phyloP scores from a whole-genome alignment of 2,888 invertebrate genomes.

The Chymomyza fuscimana region DNA sequence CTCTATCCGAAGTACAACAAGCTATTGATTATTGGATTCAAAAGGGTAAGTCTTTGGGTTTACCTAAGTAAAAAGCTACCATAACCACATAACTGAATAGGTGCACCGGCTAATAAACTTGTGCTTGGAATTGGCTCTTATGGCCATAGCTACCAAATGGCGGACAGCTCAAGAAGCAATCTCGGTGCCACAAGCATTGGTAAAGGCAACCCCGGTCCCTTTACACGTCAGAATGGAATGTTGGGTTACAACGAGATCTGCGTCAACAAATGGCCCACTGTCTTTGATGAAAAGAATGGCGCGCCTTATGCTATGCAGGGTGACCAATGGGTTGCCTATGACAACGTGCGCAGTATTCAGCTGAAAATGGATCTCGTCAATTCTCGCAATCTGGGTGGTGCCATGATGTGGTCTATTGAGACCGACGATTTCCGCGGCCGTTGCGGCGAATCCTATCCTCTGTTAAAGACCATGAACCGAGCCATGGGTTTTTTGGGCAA shows the following conservation, averaged over 20 bases:
- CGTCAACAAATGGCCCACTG: constrained; percentile 76
- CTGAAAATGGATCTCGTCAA: constrained; percentile 91
- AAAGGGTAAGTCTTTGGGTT: not conserved
- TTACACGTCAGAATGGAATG: constrained; percentile 83
- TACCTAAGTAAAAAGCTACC: not conserved
- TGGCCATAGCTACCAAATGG: constrained; percentile 89
- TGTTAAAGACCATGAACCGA: constrained; percentile 60
- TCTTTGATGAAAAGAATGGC: constrained; percentile 79
- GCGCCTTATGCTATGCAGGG: constrained; percentile 89
- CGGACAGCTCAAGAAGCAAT: constrained; percentile 78
- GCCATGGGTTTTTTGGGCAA: constrained; percentile 35
- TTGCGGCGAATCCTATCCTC: constrained; percentile 83
- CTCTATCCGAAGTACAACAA: constrained; percentile 87
- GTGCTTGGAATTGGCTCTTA: constrained; percentile 93
- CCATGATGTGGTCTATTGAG: constrained; percentile 86
- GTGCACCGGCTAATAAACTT: constrained; percentile 86
- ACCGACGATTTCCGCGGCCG: constrained; percentile 95
- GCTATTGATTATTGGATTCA: constrained; percentile 91
- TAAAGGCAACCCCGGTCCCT: constrained; percentile 78
- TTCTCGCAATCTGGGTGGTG: constrained; percentile 88
- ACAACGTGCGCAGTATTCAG: constrained; percentile 89
- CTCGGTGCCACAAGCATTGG: constrained; percentile 56
- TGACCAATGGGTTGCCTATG: constrained; percentile 95
- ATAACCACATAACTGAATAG: constrained; percentile 15
- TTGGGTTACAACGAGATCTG: constrained; percentile 87